Conservation (phyloP, 2,797 vertebrate genomes). For the Urophycis tenuis region DNA sequence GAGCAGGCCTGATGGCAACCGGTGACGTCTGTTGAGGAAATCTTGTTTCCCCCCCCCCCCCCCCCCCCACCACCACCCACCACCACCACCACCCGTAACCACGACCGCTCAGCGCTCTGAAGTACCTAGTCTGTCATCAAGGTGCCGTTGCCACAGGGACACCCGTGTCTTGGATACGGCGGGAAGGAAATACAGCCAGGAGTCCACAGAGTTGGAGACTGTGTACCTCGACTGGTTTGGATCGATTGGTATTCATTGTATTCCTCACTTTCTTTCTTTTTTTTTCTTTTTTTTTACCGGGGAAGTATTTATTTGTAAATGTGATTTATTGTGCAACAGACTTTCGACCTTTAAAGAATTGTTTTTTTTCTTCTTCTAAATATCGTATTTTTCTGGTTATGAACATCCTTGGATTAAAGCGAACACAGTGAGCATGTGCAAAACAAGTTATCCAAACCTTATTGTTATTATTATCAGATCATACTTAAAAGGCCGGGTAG, state of each 20-base stretch:
- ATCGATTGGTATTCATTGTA: conserved; percentile 36
- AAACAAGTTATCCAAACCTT: not conserved
- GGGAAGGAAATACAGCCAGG: not conserved
- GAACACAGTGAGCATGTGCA: not conserved
- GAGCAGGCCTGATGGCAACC: not conserved
- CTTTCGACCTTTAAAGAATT: conserved; percentile 1
- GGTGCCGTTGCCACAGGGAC: not conserved
- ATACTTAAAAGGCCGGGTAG: no score
- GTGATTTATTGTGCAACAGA: conserved; percentile 27
- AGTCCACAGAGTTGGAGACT: conserved; percentile 22
- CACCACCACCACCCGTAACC: no score
- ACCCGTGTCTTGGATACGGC: not conserved
- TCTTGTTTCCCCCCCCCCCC: conserved; percentile 31
- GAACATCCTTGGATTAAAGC: not conserved
- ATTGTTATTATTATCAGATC: no score
- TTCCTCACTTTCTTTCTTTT: conserved; percentile 24
- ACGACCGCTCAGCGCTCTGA: conserved; percentile 17
- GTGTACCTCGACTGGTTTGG: conserved; percentile 37
- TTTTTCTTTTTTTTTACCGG: conserved; percentile 18
- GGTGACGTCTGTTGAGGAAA: conserved; percentile 30
- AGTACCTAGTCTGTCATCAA: conserved; percentile 23
- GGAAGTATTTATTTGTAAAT: conserved; percentile 40
- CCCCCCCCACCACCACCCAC: no score
- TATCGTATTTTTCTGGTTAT: not conserved
- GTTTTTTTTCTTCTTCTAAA: not conserved